Evolutionary conservation across 2,113 vertebrate species (phyloP), one percentile per base, ranked within the genome.

Genomic region (Phocoena sinus): DNA sequence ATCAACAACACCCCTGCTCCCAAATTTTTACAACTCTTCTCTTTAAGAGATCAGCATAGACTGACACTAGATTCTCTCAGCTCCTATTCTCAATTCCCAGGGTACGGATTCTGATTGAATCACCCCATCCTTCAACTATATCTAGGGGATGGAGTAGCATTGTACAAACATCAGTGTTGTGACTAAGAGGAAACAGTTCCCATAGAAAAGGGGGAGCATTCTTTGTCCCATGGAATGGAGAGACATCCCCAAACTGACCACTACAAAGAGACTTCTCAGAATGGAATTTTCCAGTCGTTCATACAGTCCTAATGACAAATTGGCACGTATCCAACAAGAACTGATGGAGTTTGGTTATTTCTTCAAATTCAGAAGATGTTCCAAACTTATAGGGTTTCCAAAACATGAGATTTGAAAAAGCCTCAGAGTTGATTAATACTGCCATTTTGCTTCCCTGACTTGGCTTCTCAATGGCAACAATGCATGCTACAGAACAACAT

Each of bases 391-490:
- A 88, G n/a, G 6, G 8, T 68, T 91, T 94, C 65, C 21, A 95
- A 96, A 96, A 33, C 41, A 91, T 65, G 76, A 93, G 25, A 89
- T 94, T 79, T 95, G 38, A 44, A 73, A 95, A 91, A 83, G 26
- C 23, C 62, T 93, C 60, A 41, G 58, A 62, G 53, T 79, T 96
- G 73, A 89, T 97, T 86, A 91, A 47, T 73, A 23, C 53, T 96
- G 63, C 91, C 67, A 94, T 85, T 97, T 91, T 53, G 85, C 89
- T 95, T 95, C 96, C 60, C 41, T 86, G 58, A 91, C 91, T 94
- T 93, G 70, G 56, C 33, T 93, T 96, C 81, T 93, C 25, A 81
- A 13, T 85, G 33, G 53, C 91, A 93, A 90, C 70, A 94, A 84
- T 91, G 38, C 36, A 88, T 31, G 67, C 50, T 70, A 44, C 23